Conservation (phyloP, 2,888 invertebrate species). For the Automeris io region DNA sequence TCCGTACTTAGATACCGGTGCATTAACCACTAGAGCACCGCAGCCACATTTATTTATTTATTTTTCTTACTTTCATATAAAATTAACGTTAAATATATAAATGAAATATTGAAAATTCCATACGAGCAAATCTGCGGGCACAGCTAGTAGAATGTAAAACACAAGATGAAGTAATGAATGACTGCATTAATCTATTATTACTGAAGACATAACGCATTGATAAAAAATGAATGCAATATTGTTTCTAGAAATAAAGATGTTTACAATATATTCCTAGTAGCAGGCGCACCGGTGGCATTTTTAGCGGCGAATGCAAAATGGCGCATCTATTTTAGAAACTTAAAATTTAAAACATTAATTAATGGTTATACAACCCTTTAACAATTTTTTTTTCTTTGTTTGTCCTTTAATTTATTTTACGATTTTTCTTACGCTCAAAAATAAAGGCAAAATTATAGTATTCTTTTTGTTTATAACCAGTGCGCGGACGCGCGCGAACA, state of each 20-base stretch:
- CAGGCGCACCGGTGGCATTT: no score
- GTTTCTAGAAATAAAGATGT: background rate
- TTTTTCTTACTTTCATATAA: background rate
- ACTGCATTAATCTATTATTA: slow-evolving; percentile 1
- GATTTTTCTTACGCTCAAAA: no score
- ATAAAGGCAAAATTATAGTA: no score
- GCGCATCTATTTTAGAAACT: background rate
- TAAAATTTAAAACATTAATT: background rate
- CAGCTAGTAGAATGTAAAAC: background rate
- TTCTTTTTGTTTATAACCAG: no score
- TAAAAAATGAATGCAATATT: background rate
- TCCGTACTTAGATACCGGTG: no score
- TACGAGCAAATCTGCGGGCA: no score
- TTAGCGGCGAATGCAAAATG: background rate
- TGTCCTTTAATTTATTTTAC: no score
- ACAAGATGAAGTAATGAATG: slow-evolving; percentile 1
- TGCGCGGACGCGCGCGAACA: no score
- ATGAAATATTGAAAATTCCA: no score
- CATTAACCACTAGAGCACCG: no score
- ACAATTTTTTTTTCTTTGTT: background rate
- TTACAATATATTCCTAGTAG: background rate
- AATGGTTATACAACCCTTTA: background rate
- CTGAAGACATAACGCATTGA: background rate
- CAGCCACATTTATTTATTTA: background rate
- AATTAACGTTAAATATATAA: background rate